phyloP scores from a whole-genome alignment of 2,888 invertebrate species.

The Notodonta ziczac region DNA sequence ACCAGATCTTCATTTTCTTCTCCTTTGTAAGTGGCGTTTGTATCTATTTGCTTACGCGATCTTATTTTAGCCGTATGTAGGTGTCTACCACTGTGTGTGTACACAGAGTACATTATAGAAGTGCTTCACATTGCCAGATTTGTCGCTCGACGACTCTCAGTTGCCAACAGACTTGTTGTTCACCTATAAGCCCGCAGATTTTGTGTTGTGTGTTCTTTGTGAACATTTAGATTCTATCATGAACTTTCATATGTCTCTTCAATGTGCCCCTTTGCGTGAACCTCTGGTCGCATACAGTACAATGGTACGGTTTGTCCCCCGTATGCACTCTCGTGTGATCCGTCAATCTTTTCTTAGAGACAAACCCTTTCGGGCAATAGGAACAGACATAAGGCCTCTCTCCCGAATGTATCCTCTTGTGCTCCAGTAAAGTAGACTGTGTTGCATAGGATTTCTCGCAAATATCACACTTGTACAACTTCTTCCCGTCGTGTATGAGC shows the following conservation, averaged over 20 bases:
- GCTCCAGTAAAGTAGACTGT: conserved; percentile 61
- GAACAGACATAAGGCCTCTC: conserved; percentile 67
- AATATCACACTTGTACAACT: conserved; percentile 68
- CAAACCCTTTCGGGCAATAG: conserved; percentile 67
- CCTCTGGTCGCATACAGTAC: conserved; percentile 66
- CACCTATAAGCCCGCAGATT: too few relatives aligned
- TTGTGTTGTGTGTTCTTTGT: too few relatives aligned
- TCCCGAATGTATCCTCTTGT: conserved; percentile 75
- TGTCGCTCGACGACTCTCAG: too few relatives aligned
- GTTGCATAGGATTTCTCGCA: conserved; percentile 68
- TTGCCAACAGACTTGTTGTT: too few relatives aligned
- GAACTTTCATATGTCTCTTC: conserved; percentile 76
- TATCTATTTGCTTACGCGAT: too few relatives aligned
- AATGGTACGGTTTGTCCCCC: conserved; percentile 74
- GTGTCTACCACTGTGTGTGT: too few relatives aligned
- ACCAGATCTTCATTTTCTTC: too few relatives aligned
- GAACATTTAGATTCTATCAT: conserved; percentile 46
- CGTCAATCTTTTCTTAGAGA: conserved; percentile 64
- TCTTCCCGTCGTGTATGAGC: conserved; percentile 69
- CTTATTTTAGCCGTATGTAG: too few relatives aligned
- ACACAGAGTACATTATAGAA: too few relatives aligned
- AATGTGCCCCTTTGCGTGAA: conserved; percentile 75
- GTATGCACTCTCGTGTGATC: conserved; percentile 76
- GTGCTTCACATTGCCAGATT: too few relatives aligned
- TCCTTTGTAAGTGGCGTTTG: too few relatives aligned